A percentile compares a stretch with the other conserved stretches of the same genome.
phyloP scores from a whole-genome alignment of 2,113 vertebrate genomes.

The Narcine bancroftii region DNA sequence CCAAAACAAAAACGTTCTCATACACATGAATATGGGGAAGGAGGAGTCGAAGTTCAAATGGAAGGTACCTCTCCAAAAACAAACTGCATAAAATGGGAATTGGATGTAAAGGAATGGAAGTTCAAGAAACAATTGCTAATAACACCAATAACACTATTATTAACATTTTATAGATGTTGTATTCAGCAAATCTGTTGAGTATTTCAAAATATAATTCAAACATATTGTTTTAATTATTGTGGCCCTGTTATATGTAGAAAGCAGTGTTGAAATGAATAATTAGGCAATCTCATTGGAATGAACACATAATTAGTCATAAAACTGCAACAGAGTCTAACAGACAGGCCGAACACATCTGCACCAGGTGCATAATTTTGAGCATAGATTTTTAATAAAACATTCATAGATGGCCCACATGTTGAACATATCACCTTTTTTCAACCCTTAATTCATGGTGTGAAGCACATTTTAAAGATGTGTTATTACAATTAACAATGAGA shows the following conservation, averaged over 20 bases:
- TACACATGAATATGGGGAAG: neutral
- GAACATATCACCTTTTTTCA: neutral
- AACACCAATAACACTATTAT: neutral
- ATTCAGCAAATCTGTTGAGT: constrained; percentile 11
- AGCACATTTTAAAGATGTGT: neutral
- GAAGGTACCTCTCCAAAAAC: neutral
- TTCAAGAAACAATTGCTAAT: neutral
- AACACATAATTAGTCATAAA: constrained; percentile 25
- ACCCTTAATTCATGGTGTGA: neutral
- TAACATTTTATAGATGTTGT: neutral
- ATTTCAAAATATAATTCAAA: constrained; percentile 5
- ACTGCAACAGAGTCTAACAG: constrained; percentile 3
- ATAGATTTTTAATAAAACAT: neutral
- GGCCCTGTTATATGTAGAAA: neutral
- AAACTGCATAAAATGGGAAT: neutral
- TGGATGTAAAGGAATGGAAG: neutral
- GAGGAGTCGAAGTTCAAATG: constrained; percentile 7
- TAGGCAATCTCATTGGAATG: constrained; percentile 27
- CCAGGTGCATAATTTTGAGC: neutral
- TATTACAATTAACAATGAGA: neutral
- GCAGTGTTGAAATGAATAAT: constrained; percentile 23
- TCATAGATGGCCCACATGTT: constrained; percentile 20
- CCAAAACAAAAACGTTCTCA: neutral
- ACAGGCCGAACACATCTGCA: constrained; percentile 8
- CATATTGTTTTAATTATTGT: constrained; percentile 22